These are phyloP conservation scores for Hippocampus comes DNA, from an alignment of 2,113 vertebrate genomes.

Conservation along the genomic window DNA sequence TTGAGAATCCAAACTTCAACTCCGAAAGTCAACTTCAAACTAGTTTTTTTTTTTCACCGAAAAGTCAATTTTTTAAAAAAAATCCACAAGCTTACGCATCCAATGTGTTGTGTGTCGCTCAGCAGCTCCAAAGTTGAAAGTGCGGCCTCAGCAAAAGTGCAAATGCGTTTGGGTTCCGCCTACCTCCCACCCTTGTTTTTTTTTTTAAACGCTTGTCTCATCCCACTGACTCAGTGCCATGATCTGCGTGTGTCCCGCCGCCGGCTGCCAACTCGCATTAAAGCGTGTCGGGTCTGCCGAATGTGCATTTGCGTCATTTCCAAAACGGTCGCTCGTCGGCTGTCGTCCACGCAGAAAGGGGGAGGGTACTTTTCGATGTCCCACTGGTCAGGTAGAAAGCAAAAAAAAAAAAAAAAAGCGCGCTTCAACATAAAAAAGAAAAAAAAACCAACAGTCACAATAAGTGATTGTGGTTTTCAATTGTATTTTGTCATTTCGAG, in stretches of 20 bases:
- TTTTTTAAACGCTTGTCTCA: slow-evolving; percentile 40
- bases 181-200: slow-evolving; percentile 27
- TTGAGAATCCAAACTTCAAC: too few species aligned
- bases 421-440: too few species aligned
- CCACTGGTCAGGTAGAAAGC: too few species aligned
- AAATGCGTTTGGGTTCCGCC: background rate
- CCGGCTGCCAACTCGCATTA: slow-evolving; percentile 46
- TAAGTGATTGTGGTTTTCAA: too few species aligned
- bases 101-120: background rate
- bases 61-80: background rate
- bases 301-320: slow-evolving; percentile 8
- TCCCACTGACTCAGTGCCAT: slow-evolving; percentile 36
- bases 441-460: too few species aligned
- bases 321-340: background rate
- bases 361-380: too few species aligned
- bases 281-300: slow-evolving; percentile 17
- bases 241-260: slow-evolving; percentile 39
- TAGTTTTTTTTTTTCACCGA: background rate
- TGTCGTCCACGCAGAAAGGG: background rate
- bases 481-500: too few species aligned
- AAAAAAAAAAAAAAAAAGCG: too few species aligned
- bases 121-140: background rate
- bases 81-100: background rate
- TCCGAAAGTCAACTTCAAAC: background rate
- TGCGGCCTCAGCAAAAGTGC: background rate